Evolutionary conservation across 2,888 invertebrate genomes (phyloP).

Genomic region (Orthosia cruda): DNA sequence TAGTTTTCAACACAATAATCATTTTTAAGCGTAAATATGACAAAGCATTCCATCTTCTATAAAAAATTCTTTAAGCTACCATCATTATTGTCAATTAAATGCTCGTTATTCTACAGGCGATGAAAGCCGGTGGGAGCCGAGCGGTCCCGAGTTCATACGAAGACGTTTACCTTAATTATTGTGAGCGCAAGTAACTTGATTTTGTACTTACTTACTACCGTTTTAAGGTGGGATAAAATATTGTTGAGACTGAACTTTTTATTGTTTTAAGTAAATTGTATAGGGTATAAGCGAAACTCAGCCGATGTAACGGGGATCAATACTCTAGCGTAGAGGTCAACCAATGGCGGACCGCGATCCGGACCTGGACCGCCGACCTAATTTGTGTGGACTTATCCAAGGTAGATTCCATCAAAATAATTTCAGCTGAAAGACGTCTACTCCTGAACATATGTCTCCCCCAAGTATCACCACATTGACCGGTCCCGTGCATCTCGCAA

Average conservation of each 20-base stretch:
- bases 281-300: too few species aligned
- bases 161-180: slow-evolving; percentile 45
- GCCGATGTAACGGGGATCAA: too few species aligned
- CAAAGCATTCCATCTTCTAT: slow-evolving; percentile 10
- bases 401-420: too few species aligned
- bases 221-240: slow-evolving; percentile 9
- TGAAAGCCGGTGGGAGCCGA: slow-evolving; percentile 36
- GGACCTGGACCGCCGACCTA: too few species aligned
- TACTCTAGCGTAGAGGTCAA: too few species aligned
- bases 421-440: too few species aligned
- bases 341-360: too few species aligned
- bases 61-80: slow-evolving; percentile 28
- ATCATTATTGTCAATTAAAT: slow-evolving; percentile 61
- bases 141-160: slow-evolving; percentile 23
- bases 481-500: too few species aligned
- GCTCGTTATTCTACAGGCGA: slow-evolving; percentile 40
- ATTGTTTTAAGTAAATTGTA: background rate
- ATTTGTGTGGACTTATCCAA: too few species aligned
- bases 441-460: too few species aligned
- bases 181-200: slow-evolving; percentile 36
- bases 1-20: background rate
- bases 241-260: background rate
- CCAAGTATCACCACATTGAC: too few species aligned
- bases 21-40: background rate
- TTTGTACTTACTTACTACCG: slow-evolving; percentile 40